phyloP scores from a whole-genome alignment of 2,797 vertebrate genomes.

The Thamnophis elegans region DNA sequence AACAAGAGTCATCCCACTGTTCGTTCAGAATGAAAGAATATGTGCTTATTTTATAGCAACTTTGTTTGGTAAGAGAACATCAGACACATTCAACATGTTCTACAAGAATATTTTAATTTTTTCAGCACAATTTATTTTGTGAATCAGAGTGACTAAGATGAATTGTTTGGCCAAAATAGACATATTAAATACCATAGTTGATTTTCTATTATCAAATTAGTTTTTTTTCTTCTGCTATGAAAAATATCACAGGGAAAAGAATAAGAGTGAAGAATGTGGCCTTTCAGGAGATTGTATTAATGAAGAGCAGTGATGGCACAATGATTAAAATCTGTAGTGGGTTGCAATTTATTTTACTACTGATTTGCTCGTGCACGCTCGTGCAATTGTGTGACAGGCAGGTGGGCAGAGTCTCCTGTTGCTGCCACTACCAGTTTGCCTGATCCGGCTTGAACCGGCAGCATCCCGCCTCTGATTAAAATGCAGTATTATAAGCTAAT shows the following conservation, averaged over 20 bases:
- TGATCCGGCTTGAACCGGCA: too few relatives aligned
- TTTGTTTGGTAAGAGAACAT: slow-evolving; percentile 81
- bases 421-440: too few relatives aligned
- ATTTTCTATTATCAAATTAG: not conserved
- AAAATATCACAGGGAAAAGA: not conserved
- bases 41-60: slow-evolving; percentile 75
- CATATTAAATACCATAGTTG: not conserved
- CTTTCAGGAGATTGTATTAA: not conserved
- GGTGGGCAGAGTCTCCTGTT: too few relatives aligned
- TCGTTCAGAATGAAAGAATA: slow-evolving; percentile 78
- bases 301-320: not conserved
- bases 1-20: slow-evolving; percentile 72
- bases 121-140: not conserved
- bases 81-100: not conserved
- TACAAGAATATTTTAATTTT: not conserved
- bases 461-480: too few relatives aligned
- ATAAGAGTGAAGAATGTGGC: not conserved
- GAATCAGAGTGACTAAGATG: not conserved
- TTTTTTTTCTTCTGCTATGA: not conserved
- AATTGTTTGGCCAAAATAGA: not conserved
- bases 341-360: too few relatives aligned
- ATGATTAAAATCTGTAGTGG: not conserved
- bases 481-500: not conserved
- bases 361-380: too few relatives aligned
- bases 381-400: too few relatives aligned